phyloP scores from a whole-genome alignment of 1,140 invertebrate species.

The Heliconius hewitsoni region DNA sequence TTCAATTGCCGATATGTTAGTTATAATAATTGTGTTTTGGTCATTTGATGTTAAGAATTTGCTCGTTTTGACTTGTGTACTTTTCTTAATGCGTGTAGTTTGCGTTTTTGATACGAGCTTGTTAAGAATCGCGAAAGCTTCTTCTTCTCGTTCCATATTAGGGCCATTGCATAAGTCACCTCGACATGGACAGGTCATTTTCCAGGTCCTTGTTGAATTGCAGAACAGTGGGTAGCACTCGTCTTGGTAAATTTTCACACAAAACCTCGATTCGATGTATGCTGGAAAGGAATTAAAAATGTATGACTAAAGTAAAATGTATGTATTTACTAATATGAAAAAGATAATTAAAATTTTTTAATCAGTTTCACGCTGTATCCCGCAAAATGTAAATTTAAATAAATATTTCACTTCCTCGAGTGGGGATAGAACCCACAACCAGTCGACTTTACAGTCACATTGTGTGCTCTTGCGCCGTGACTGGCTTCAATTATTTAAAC shows the following conservation, averaged over 20 bases:
- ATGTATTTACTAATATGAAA: not conserved
- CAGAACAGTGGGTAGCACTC: slow-evolving; percentile 77
- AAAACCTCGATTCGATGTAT: slow-evolving; percentile 70
- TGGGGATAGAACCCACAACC: too few species aligned
- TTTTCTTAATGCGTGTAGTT: slow-evolving; percentile 48
- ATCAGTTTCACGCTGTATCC: too few species aligned
- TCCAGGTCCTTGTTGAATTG: slow-evolving; percentile 75
- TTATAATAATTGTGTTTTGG: slow-evolving; percentile 44
- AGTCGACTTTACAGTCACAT: too few species aligned
- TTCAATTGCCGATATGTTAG: slow-evolving; percentile 39
- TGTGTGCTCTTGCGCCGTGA: too few species aligned
- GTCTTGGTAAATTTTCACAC: slow-evolving; percentile 76
- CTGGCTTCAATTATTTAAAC: too few species aligned
- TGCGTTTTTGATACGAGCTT: slow-evolving; percentile 52
- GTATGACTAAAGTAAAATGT: slow-evolving; percentile 25
- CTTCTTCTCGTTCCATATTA: slow-evolving; percentile 61
- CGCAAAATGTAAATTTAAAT: too few species aligned
- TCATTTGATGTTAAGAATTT: slow-evolving; percentile 33
- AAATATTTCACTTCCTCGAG: too few species aligned
- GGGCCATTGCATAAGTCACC: slow-evolving; percentile 79
- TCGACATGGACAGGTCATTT: slow-evolving; percentile 80
- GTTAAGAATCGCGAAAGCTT: slow-evolving; percentile 57
- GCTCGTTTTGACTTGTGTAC: slow-evolving; percentile 33
- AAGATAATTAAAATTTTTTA: too few species aligned
- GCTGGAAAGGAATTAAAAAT: slow-evolving; percentile 49